Base-by-base conservation (phyloP, 2,888 invertebrate species). In the Trichopria drosophilae region DNA sequence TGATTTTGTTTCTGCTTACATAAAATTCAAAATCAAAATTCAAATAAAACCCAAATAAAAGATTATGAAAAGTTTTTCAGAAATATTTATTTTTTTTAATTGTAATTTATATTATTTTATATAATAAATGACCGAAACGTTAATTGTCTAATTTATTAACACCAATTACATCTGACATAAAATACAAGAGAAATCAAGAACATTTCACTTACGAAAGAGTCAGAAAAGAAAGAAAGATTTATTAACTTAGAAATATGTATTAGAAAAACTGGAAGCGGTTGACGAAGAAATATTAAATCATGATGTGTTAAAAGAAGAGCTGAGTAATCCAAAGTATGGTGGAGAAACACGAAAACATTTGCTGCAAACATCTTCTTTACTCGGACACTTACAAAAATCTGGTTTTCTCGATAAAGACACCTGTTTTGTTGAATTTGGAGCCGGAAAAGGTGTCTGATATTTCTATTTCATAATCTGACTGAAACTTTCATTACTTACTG, bases 371-470 rank as follows among this genome's bases (percentile, higher is more conserved):
- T 85, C 91, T 2, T 85, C 88, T 0, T 77, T 94, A 51, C 74
- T 94, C 50, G 86, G 85, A 29, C 81, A 88, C 46, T 74, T 90
- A 32, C 80, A 87, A 47, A 72, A 78, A 0, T 79, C 82, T 52
- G 77, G 81, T 1, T 77, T 92, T 29, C 74, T 89, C 1, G 67
- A 64, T 9, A 77, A 83, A 7, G 70, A 80, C 16, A 86, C 87
- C 0, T 87, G 88, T 73, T 93, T 84, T 63, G 82, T 93, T 50
- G 94, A 94, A 73, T 86, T 93, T 67, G 93, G 93, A 0, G 93
- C 93, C 9, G 93, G 93, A n/a, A 90, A 88, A 81, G 93, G 90
- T 84, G 68, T 32, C n/a, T 45, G 29, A 34, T 40, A 20, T 19
- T 32, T 32, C 13, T 32, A 32, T 12, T 12, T 12, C 12, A 19